Evolutionary conservation across 2,113 vertebrate species (phyloP).

Genomic region (Gymnocephalus cernua): DNA sequence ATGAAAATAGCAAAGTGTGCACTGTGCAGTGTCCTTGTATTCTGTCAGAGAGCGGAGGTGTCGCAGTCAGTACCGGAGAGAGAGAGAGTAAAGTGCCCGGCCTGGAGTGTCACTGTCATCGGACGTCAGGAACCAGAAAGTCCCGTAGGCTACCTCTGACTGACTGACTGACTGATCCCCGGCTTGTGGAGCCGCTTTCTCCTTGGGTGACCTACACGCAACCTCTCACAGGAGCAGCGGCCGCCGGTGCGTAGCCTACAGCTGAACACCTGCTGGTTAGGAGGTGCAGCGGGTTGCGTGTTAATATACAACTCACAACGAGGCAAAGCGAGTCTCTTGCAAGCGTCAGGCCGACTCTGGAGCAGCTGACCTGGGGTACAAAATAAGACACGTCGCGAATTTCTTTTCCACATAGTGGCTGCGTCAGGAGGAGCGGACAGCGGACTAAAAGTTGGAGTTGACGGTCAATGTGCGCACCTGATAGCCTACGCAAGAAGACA

Average conservation of each 20-base stretch:
- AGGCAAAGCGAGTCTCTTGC: slow-evolving; percentile 16
- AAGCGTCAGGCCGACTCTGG: slow-evolving; percentile 44
- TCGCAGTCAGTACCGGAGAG: neutral
- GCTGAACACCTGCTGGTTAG: slow-evolving; percentile 42
- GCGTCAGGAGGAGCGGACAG: slow-evolving; percentile 41
- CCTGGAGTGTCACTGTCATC: slow-evolving; percentile 20
- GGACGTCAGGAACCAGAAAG: slow-evolving; percentile 5
- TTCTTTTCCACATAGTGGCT: slow-evolving; percentile 24
- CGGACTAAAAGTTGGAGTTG: slow-evolving; percentile 16
- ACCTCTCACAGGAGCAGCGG: slow-evolving; percentile 26
- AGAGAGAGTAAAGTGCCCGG: slow-evolving; percentile 1
- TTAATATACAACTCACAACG: slow-evolving; percentile 7
- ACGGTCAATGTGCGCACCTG: slow-evolving; percentile 3
- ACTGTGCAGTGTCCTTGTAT: slow-evolving; percentile 41
- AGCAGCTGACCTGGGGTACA: slow-evolving; percentile 55
- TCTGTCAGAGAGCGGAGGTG: neutral
- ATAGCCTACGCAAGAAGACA: neutral
- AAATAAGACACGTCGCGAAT: slow-evolving; percentile 16
- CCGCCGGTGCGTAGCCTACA: slow-evolving; percentile 2
- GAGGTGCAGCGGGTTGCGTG: neutral
- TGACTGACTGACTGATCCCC: slow-evolving; percentile 25
- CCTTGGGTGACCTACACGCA: slow-evolving; percentile 79
- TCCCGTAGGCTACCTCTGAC: neutral
- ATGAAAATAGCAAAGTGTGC: slow-evolving; percentile 48
- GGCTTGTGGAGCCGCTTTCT: slow-evolving; percentile 63